Evolutionary conservation across 2,888 invertebrate species (phyloP).

Genomic region (Synergus japonicus): DNA sequence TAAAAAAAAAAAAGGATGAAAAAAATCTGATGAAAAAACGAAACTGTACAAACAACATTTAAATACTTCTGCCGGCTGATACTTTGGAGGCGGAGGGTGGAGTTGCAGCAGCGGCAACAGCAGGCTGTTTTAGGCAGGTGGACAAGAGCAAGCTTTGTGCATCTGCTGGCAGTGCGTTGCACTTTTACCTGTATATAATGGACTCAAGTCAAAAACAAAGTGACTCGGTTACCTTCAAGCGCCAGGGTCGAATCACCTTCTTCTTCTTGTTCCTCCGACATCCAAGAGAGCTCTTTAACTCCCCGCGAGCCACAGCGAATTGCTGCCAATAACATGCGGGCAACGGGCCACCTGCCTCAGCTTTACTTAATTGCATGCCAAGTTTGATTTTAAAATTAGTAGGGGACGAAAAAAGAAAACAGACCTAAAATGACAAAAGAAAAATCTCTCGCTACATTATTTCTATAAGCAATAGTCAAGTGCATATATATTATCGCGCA

Average conservation of each 20-base stretch:
- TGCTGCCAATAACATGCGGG: conserved; percentile 41
- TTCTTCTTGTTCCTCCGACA: conserved; percentile 24
- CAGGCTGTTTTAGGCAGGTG: conserved; percentile 62
- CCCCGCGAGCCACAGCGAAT: neutral
- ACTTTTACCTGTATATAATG: conserved; percentile 42
- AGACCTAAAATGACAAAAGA: neutral
- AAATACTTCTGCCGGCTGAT: neutral
- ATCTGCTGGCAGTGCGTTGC: conserved; percentile 65
- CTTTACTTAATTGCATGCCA: conserved; percentile 54
- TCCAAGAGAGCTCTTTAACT: conserved; percentile 20
- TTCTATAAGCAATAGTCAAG: neutral
- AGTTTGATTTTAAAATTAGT: conserved; percentile 53
- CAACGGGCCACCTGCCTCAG: conserved; percentile 55
- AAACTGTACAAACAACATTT: neutral
- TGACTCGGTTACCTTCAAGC: conserved; percentile 32
- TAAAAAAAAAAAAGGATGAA: neutral
- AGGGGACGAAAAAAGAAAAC: conserved; percentile 31
- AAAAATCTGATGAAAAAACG: neutral
- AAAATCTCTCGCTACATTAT: conserved; percentile 1
- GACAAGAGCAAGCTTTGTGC: conserved; percentile 64
- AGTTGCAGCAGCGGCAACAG: conserved; percentile 53
- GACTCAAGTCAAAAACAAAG: conserved; percentile 31
- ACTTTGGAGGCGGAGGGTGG: conserved; percentile 12
- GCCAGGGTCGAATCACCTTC: conserved; percentile 7
- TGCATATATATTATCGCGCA: neutral